Evolutionary conservation across 2,113 vertebrate genomes (phyloP), one percentile per base, ranked within the genome.

Genomic region (Grantiella picta): DNA sequence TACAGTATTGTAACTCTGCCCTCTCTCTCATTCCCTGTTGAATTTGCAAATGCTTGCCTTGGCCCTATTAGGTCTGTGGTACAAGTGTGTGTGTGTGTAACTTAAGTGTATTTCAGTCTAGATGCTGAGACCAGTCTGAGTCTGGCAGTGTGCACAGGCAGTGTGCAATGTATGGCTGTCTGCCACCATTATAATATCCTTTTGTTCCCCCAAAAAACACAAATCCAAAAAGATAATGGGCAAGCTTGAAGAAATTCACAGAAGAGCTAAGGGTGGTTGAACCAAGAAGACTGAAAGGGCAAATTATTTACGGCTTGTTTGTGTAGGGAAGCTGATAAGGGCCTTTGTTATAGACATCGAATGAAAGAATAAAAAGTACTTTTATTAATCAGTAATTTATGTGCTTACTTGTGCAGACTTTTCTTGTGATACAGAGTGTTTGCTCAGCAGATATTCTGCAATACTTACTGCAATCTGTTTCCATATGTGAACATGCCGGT

Each of bases 21-120:
- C 36, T 27, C 4, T 27, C 57, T 38, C 27, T 82, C 1, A 1
- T 61, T 79, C 31, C 35, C 65, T 1, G 0, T 5, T 69, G 45
- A 47, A 63, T 66, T 89, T 72, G 36, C 27, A 71, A 52, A 36
- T 49, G 22, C 17, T 64, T 4, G 12, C 63, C 44, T 44, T 65
- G 36, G 25, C 27, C 15, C 21, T 29, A 0, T n/a, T n/a, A 24
- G 33, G 42, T 61, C 25, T 63, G 79, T 52, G n/a, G 20, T 68
- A n/a, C 38, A 11, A 22, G 17, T 10, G 12, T 7, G 3, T 23
- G 23, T 76, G 23, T 76, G 44, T 33, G 72, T 52, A 82, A 19
- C 5, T 29, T 10, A 0, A 2, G 2, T 0, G 4, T 29, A 10
- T 60, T 69, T 57, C 59, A 36, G 54, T 1, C 3, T 5, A 42